A percentile compares a stretch with the other conserved stretches of the same genome.
These are phyloP conservation scores for Semnopithecus entellus DNA, from an alignment of 2,113 vertebrate species.

Conservation along the genomic window DNA sequence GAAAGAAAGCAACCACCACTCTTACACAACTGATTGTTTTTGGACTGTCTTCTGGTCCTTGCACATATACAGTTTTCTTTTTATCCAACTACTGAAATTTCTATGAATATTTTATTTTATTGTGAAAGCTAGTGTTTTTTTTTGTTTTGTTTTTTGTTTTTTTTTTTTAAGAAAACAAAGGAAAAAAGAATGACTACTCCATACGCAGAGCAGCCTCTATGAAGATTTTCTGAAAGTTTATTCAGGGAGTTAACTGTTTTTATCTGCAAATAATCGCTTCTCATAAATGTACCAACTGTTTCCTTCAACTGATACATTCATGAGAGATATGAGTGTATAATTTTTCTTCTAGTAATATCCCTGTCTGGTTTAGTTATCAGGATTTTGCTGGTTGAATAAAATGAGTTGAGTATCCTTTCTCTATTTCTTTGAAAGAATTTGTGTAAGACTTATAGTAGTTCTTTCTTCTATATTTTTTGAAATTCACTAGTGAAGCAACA, in stretches of 20 bases:
- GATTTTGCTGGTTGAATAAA: neutral
- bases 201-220: neutral
- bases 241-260: neutral
- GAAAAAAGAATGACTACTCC: no score
- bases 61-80: neutral
- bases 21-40: no score
- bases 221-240: neutral
- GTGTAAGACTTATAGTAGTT: neutral
- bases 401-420: neutral
- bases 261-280: neutral
- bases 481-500: neutral
- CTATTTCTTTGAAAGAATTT: neutral
- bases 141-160: accelerated
- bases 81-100: neutral
- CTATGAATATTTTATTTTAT: no score
- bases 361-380: neutral
- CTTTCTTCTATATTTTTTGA: neutral
- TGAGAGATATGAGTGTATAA: neutral
- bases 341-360: neutral
- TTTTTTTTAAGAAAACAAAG: no score
- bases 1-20: neutral
- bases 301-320: neutral
- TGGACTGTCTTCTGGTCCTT: neutral
- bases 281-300: neutral
- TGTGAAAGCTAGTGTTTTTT: no score